phyloP scores from a whole-genome alignment of 1,140 invertebrate genomes.

The Rhagoletis zephyria region DNA sequence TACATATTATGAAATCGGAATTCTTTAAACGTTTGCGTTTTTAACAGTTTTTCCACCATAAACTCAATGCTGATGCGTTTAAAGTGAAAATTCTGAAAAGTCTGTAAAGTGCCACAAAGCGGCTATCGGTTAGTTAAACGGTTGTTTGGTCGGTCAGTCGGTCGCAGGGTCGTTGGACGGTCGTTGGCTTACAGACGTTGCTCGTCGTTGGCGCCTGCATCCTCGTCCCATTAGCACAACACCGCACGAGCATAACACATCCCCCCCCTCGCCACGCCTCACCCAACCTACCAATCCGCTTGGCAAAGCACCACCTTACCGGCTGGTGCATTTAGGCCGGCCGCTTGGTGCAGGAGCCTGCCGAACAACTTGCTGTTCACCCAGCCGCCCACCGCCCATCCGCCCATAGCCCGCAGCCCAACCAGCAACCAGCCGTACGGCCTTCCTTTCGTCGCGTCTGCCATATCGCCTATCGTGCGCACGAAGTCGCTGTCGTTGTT shows the following conservation, averaged over 20 bases:
- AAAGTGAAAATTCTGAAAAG: background rate
- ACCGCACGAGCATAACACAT: background rate
- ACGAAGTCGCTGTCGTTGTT: constrained; percentile 39
- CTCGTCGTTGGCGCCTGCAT: constrained; percentile 32
- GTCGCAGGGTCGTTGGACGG: constrained; percentile 52
- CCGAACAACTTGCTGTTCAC: constrained; percentile 3
- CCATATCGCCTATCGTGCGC: constrained; percentile 2
- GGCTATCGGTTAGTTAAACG: background rate
- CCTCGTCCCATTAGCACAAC: background rate
- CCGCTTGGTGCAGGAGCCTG: constrained; percentile 29
- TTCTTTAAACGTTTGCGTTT: background rate
- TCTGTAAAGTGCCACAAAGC: constrained; percentile 22
- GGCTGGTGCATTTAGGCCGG: constrained; percentile 40
- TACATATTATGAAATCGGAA: background rate
- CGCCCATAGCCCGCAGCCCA: background rate
- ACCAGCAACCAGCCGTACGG: background rate
- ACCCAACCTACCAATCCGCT: background rate
- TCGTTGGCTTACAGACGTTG: constrained; percentile 49
- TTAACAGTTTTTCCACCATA: background rate
- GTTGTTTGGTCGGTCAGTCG: constrained; percentile 44
- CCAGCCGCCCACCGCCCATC: background rate
- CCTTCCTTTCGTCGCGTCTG: constrained; percentile 41
- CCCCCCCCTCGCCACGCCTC: background rate
- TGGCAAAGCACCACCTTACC: constrained; percentile 28
- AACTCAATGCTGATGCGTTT: background rate